Evolutionary conservation across 2,888 invertebrate genomes (phyloP).

Genomic region (Eledona agricola): DNA sequence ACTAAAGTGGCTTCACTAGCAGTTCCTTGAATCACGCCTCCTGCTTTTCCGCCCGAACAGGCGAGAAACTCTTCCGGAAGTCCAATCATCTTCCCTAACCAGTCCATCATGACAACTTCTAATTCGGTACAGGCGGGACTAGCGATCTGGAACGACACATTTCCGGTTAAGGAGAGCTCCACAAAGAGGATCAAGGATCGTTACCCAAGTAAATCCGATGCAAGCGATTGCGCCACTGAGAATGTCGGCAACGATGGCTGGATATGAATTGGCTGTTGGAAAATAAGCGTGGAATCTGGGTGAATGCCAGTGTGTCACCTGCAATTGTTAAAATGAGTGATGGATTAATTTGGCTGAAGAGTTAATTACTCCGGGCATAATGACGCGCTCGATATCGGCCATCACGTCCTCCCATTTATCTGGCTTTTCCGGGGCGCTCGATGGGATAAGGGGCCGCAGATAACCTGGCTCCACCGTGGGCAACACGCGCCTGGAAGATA

Average conservation of each 20-base stretch:
- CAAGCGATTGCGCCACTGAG: slow-evolving; percentile 93
- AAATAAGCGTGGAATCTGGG: slow-evolving; percentile 96
- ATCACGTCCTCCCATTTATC: slow-evolving; percentile 93
- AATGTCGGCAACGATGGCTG: slow-evolving; percentile 94
- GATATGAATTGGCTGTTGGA: slow-evolving; percentile 92
- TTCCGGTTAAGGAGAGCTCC: too few relatives aligned
- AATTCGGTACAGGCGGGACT: slow-evolving; percentile 96
- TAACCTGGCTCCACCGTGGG: slow-evolving; percentile 95
- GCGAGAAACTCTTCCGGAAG: slow-evolving; percentile 87
- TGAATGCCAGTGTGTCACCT: slow-evolving; percentile 95
- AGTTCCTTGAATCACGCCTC: slow-evolving; percentile 92
- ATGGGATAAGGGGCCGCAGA: slow-evolving; percentile 85
- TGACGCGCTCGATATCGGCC: slow-evolving; percentile 90
- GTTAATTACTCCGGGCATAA: slow-evolving; percentile 89
- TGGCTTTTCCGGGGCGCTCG: slow-evolving; percentile 81
- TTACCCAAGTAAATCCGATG: slow-evolving; percentile 96
- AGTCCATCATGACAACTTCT: slow-evolving; percentile 94
- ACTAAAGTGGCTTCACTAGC: slow-evolving; percentile 96
- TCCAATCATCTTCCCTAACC: slow-evolving; percentile 93
- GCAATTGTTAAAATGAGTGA: slow-evolving; percentile 23
- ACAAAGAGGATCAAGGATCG: slow-evolving; percentile 49
- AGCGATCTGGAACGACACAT: slow-evolving; percentile 84
- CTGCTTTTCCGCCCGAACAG: slow-evolving; percentile 80
- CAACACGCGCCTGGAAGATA: slow-evolving; percentile 75
- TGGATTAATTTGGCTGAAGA: too few relatives aligned